A percentile compares a stretch with the other conserved stretches of the same genome.
Evolutionary conservation across 2,888 invertebrate genomes (phyloP).

Genomic region (Eupelmus urozonus): DNA sequence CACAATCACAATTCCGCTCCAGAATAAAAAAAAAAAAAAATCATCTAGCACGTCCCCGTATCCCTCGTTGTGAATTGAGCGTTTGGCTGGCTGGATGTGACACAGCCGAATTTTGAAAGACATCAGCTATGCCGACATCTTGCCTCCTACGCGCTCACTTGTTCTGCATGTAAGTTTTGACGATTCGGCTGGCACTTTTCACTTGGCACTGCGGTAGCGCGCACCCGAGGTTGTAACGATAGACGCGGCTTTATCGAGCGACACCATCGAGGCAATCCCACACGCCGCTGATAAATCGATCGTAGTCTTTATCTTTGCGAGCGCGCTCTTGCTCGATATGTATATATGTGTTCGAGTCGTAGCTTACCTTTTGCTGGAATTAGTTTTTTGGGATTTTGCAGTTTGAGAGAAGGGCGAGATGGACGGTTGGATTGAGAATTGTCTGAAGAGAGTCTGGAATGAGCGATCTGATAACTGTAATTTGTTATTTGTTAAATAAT

Average conservation of each 20-base stretch:
- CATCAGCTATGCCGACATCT: slow-evolving; percentile 94
- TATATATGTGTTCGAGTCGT: no score
- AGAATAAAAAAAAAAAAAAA: not conserved
- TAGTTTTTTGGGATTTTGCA: no score
- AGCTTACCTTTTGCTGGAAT: no score
- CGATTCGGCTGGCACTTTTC: not conserved
- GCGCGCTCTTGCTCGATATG: no score
- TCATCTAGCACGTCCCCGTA: not conserved
- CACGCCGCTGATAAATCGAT: slow-evolving; percentile 44
- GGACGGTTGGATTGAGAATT: no score
- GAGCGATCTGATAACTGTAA: no score
- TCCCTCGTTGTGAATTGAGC: slow-evolving; percentile 64
- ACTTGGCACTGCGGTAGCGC: slow-evolving; percentile 3
- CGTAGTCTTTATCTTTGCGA: slow-evolving; percentile 36
- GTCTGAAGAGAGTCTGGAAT: no score
- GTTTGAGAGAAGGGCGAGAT: no score
- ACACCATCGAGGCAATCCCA: slow-evolving; percentile 35
- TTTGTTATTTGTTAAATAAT: no score
- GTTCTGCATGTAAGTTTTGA: not conserved
- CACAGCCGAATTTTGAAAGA: slow-evolving; percentile 86
- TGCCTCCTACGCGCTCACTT: slow-evolving; percentile 79
- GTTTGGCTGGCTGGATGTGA: slow-evolving; percentile 87
- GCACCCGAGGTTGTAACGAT: slow-evolving; percentile 6
- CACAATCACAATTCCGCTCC: no score
- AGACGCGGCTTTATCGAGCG: slow-evolving; percentile 41